Conservation (phyloP, 64 coral and sea anemone species). For the Orbicella faveolata region DNA sequence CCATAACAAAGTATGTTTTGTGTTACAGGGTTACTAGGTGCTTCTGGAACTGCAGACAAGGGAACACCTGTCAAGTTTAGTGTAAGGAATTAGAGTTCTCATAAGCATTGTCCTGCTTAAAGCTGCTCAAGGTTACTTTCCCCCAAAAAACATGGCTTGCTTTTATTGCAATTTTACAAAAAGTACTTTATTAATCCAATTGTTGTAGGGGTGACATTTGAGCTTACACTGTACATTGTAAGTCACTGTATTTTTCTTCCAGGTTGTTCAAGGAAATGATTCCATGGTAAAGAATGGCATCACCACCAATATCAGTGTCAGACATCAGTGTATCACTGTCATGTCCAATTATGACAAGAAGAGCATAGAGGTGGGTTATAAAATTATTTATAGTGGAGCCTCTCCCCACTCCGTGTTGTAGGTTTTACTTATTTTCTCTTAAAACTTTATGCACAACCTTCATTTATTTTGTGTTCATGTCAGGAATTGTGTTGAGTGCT, state of each 20-base stretch:
- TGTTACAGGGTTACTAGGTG: slow-evolving; percentile 23
- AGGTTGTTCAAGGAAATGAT: slow-evolving; percentile 76
- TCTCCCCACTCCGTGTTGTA: too few relatives aligned
- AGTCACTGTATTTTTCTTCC: not conserved
- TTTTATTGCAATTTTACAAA: too few relatives aligned
- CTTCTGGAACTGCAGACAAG: not conserved
- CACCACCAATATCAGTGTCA: slow-evolving; percentile 58
- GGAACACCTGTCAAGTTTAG: slow-evolving; percentile 73
- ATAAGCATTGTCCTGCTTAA: not conserved
- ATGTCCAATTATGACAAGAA: slow-evolving; percentile 76
- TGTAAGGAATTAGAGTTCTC: slow-evolving; percentile 38
- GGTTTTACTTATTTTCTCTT: too few relatives aligned
- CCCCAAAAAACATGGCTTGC: too few relatives aligned
- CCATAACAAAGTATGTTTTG: not conserved
- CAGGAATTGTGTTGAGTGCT: too few relatives aligned
- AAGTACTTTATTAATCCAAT: too few relatives aligned
- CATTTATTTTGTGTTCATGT: too few relatives aligned
- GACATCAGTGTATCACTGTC: slow-evolving; percentile 87
- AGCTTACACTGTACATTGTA: not conserved
- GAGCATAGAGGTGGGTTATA: slow-evolving; percentile 71
- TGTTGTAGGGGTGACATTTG: not conserved
- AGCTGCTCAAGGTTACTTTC: too few relatives aligned
- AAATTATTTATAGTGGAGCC: too few relatives aligned
- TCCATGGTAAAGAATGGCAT: slow-evolving; percentile 81
- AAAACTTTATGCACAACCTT: too few relatives aligned